phyloP scores from a whole-genome alignment of 2,797 vertebrate species.

The Ctenosaura bakeri region DNA sequence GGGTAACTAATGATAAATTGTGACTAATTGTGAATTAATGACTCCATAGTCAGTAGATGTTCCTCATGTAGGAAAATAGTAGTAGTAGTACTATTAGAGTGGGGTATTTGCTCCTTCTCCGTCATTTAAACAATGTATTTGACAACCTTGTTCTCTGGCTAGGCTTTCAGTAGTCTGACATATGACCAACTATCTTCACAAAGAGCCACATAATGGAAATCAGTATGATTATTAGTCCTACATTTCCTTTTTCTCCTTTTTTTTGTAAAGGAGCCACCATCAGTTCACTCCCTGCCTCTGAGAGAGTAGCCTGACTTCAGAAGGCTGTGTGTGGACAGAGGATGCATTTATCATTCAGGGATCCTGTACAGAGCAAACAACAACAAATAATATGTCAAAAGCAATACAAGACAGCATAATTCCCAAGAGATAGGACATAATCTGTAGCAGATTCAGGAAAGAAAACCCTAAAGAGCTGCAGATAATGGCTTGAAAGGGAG shows the following conservation, averaged over 20 bases:
- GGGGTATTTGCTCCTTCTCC: neutral
- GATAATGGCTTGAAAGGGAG: conserved; percentile 19
- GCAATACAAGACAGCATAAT: neutral
- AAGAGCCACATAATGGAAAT: neutral
- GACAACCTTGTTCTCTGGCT: neutral
- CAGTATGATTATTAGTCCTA: neutral
- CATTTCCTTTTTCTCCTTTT: neutral
- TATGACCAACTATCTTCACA: neutral
- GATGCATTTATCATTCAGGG: neutral
- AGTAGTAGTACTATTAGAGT: neutral
- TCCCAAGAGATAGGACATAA: conserved; percentile 12
- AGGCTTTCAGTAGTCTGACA: neutral
- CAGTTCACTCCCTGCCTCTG: neutral
- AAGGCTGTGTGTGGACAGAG: neutral
- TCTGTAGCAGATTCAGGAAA: conserved; percentile 17
- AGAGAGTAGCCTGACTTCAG: neutral
- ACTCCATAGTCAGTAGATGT: neutral
- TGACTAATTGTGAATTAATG: neutral
- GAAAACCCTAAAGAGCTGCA: conserved; percentile 1
- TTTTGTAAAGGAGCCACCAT: neutral
- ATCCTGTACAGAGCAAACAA: conserved; percentile 15
- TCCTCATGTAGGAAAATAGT: neutral
- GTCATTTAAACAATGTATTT: neutral
- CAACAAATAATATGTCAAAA: neutral
- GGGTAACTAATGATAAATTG: neutral